Evolutionary conservation across 2,113 vertebrate genomes (phyloP).

Genomic region (Micromys minutus): DNA sequence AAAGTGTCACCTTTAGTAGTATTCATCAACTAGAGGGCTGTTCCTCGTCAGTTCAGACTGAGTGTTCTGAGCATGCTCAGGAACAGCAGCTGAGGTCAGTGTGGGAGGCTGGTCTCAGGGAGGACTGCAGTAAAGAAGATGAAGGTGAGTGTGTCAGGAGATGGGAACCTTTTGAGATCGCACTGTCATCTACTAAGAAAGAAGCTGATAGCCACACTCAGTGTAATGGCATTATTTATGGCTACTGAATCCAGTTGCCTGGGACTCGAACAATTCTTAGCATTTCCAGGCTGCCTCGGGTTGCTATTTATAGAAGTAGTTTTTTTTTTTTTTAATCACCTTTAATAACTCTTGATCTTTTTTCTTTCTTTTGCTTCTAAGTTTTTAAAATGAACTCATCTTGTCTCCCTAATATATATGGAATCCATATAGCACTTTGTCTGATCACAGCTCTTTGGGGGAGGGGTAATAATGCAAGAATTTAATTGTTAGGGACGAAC

Average conservation of each 20-base stretch:
- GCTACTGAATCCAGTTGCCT: not conserved
- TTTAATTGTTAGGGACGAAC: not conserved
- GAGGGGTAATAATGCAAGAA: not conserved
- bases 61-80: not conserved
- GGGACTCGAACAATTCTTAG: not conserved
- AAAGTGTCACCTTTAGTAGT: not conserved
- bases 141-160: not conserved
- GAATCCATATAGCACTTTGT: not conserved
- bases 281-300: not conserved
- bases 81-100: not conserved
- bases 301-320: not conserved
- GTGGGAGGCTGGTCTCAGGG: not conserved
- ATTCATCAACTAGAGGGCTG: not conserved
- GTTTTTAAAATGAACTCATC: not conserved
- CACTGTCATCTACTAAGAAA: not conserved
- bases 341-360: not conserved
- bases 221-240: not conserved
- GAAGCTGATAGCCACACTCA: no score
- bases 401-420: not conserved
- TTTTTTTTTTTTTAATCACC: slow-evolving; percentile 1
- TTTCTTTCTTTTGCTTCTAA: not conserved
- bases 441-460: not conserved
- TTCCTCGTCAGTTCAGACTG: not conserved
- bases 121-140: not conserved
- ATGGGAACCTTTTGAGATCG: not conserved